Evolutionary conservation across 2,797 vertebrate species (phyloP).

Genomic region (Remorina albescens): DNA sequence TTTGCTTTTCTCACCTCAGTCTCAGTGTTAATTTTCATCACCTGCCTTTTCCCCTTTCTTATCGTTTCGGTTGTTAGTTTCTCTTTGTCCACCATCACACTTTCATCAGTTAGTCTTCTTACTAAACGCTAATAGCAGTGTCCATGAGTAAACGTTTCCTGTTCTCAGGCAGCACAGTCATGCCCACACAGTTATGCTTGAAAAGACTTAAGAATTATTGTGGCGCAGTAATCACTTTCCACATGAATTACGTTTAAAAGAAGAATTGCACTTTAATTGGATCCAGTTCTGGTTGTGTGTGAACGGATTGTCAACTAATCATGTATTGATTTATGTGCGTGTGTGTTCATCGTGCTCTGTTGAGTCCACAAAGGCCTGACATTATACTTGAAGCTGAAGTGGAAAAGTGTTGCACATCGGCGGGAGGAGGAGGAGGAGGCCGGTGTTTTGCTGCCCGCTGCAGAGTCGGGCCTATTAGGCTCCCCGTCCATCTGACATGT

Average conservation of each 20-base stretch:
- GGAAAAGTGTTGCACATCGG: conserved; percentile 20
- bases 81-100: conserved; percentile 23
- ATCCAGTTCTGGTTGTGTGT: conserved; percentile 23
- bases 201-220: conserved; percentile 39
- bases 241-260: conserved; percentile 39
- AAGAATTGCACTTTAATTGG: conserved; percentile 40
- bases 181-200: conserved; percentile 23
- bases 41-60: too few species aligned
- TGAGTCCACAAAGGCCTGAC: neutral
- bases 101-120: conserved; percentile 30
- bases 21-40: too few species aligned
- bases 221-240: conserved; percentile 37
- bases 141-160: conserved; percentile 25
- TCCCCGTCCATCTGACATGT: conserved; percentile 45
- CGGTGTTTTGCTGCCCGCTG: conserved; percentile 13
- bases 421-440: conserved; percentile 25
- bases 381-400: conserved; percentile 13
- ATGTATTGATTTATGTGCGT: conserved; percentile 37
- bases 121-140: conserved; percentile 47
- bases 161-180: neutral
- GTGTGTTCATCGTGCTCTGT: conserved; percentile 12
- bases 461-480: conserved; percentile 27
- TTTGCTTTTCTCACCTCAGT: too few species aligned
- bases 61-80: conserved; percentile 39
- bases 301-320: conserved; percentile 29